phyloP scores from a whole-genome alignment of 2,888 invertebrate genomes.

The Agrotis puta region DNA sequence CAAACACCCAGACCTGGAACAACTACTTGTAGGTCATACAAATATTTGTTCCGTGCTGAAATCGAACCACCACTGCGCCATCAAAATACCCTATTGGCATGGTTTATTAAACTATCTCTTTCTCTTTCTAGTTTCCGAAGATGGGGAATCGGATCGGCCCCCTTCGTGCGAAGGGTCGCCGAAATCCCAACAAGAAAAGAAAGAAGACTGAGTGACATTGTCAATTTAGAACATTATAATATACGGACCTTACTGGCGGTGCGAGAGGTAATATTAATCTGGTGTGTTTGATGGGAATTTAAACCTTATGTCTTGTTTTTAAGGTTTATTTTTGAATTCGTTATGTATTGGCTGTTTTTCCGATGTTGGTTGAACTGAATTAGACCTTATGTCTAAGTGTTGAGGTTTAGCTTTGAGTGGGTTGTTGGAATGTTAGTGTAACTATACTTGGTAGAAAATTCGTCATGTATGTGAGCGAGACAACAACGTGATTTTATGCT shows the following conservation, averaged over 20 bases:
- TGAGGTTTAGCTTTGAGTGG: neutral
- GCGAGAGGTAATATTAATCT: constrained; percentile 52
- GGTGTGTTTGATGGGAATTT: constrained; percentile 36
- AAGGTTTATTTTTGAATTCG: constrained; percentile 28
- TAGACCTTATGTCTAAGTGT: neutral
- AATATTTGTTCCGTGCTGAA: no score
- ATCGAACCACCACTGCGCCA: no score
- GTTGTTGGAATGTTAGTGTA: neutral
- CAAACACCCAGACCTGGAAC: no score
- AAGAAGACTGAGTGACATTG: constrained; percentile 85
- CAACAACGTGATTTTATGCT: neutral
- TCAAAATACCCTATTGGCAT: no score
- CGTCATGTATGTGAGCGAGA: neutral
- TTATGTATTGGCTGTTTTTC: constrained; percentile 7
- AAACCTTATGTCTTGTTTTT: constrained; percentile 29
- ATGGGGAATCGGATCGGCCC: constrained; percentile 78
- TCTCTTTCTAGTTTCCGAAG: constrained; percentile 72
- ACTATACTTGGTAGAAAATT: neutral
- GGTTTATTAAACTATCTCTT: neutral
- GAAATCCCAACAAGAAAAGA: constrained; percentile 82
- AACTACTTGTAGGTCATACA: no score
- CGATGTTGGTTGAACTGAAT: neutral
- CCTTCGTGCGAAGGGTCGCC: constrained; percentile 76
- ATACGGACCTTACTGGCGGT: constrained; percentile 20
- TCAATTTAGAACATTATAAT: constrained; percentile 56